phyloP scores from a whole-genome alignment of 2,888 invertebrate genomes.

The Pristionchus mayeri region DNA sequence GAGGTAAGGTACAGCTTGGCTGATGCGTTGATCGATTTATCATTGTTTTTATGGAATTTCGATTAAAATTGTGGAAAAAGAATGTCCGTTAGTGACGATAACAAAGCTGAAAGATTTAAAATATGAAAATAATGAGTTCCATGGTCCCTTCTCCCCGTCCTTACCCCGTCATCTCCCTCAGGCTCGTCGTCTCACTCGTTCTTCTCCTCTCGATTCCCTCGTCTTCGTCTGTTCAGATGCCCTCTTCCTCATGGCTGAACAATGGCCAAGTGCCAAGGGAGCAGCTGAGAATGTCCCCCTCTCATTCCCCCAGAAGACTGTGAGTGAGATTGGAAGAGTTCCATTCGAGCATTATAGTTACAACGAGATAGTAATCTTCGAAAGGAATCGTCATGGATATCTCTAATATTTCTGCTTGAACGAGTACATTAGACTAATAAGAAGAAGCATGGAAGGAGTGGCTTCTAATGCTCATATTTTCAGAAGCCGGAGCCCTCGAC shows the following conservation, averaged over 20 bases:
- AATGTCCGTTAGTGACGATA: too few relatives aligned
- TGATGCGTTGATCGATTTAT: not conserved
- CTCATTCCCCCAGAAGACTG: not conserved
- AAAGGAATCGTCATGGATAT: not conserved
- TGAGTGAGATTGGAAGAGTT: not conserved
- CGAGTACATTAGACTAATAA: too few relatives aligned
- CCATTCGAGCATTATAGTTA: not conserved
- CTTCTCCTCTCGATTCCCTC: slow-evolving; percentile 32
- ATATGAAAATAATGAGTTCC: not conserved
- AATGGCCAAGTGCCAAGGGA: slow-evolving; percentile 29
- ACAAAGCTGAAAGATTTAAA: not conserved
- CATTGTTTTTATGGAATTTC: too few relatives aligned
- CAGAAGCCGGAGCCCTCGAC: not conserved
- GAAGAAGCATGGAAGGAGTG: too few relatives aligned
- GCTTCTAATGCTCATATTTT: not conserved
- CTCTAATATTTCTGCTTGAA: too few relatives aligned
- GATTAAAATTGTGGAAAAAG: too few relatives aligned
- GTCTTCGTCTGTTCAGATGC: slow-evolving; percentile 47
- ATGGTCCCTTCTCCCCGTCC: not conserved
- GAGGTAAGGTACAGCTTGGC: not conserved
- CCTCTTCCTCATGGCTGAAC: slow-evolving; percentile 47
- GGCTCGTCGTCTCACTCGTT: slow-evolving; percentile 45
- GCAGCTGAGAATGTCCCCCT: not conserved
- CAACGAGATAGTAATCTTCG: not conserved
- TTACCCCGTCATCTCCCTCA: not conserved